Evolutionary conservation across 1,140 invertebrate species (phyloP).

Genomic region (Diorhabda carinulata): DNA sequence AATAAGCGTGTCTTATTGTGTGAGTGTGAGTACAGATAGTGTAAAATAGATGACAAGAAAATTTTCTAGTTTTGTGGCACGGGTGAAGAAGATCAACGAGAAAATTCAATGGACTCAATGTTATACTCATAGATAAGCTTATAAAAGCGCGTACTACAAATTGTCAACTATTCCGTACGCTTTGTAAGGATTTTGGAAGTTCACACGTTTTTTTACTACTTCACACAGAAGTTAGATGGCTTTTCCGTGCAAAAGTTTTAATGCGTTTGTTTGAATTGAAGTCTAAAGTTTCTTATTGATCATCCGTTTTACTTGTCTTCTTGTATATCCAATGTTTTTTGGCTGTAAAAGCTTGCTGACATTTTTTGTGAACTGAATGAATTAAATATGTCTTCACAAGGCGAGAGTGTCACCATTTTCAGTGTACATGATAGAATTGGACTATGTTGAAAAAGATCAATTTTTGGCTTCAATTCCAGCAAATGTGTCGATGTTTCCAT

Average conservation of each 20-base stretch:
- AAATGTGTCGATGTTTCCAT: too few relatives aligned
- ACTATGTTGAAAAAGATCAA: too few relatives aligned
- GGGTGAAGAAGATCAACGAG: not conserved
- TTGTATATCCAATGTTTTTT: not conserved
- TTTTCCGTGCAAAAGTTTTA: not conserved
- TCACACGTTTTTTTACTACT: not conserved
- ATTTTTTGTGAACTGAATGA: not conserved
- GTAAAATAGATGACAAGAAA: not conserved
- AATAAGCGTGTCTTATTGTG: not conserved
- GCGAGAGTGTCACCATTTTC: not conserved
- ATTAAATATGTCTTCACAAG: not conserved
- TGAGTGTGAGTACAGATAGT: not conserved
- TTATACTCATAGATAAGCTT: not conserved
- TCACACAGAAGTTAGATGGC: not conserved
- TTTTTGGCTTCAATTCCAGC: too few relatives aligned
- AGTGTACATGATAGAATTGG: not conserved
- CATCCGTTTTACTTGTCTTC: not conserved
- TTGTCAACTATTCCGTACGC: not conserved
- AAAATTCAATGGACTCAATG: not conserved
- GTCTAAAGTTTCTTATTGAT: not conserved
- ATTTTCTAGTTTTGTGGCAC: not conserved
- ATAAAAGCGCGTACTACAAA: not conserved
- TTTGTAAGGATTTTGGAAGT: not conserved
- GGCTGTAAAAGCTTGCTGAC: not conserved
- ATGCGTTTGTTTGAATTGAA: not conserved